A percentile compares a stretch with the other conserved stretches of the same genome.
Evolutionary conservation across 2,888 invertebrate genomes (phyloP).

Genomic region (Sphaeridia pumilis): DNA sequence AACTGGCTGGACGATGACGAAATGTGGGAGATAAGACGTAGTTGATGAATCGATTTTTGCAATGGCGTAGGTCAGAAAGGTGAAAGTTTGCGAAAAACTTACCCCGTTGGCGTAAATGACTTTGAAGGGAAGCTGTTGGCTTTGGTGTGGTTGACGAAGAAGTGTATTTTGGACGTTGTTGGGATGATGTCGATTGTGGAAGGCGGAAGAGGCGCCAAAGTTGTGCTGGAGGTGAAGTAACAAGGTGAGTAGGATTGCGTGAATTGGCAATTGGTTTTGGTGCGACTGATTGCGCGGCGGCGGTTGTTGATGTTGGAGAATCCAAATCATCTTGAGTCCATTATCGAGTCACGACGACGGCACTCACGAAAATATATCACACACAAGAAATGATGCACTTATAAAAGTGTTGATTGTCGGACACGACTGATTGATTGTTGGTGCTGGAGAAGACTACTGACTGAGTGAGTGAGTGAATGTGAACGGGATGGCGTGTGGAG

Average conservation of each 20-base stretch:
- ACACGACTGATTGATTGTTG: neutral
- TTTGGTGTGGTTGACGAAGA: no score
- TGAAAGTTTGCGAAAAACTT: slow-evolving; percentile 13
- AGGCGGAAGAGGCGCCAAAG: slow-evolving; percentile 25
- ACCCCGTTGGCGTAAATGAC: slow-evolving; percentile 36
- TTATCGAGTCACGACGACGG: slow-evolving; percentile 16
- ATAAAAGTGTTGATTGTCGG: neutral
- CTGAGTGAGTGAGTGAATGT: slow-evolving; percentile 6
- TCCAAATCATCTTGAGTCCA: slow-evolving; percentile 31
- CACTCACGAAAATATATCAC: neutral
- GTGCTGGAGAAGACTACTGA: neutral
- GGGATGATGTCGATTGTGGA: slow-evolving; percentile 21
- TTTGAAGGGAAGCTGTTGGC: slow-evolving; percentile 23
- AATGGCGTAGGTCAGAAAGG: no score
- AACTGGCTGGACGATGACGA: neutral
- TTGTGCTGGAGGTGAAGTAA: slow-evolving; percentile 25
- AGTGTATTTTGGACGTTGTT: neutral
- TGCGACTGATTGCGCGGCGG: no score
- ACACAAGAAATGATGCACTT: neutral
- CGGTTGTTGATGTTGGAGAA: slow-evolving; percentile 20
- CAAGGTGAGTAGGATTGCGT: slow-evolving; percentile 21
- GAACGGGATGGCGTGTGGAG: slow-evolving; percentile 6
- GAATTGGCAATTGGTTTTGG: no score
- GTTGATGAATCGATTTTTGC: no score
- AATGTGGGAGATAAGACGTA: neutral